Base-by-base conservation (phyloP, 2,888 invertebrate genomes). In the Caenorhabditis panamensis region DNA sequence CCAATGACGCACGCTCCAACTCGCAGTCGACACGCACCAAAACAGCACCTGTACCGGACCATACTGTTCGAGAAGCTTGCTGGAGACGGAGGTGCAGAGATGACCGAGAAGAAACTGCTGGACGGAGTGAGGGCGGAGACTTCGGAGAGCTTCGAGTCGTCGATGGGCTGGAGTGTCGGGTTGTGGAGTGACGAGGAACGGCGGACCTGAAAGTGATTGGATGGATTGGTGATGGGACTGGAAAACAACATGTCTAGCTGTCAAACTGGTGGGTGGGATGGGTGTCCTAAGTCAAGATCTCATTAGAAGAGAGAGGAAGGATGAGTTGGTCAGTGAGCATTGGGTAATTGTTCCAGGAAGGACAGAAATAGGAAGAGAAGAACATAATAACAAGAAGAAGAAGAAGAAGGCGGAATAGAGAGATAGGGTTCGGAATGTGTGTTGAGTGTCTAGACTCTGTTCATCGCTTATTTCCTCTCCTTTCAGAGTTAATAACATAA, bases 11-110 rank as follows among this genome's bases (percentile, higher is more conserved):
- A 85, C 16, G 84, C 80, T 18, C 86, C 87, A 13, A 86, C 81
- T 20, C 87, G 79, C 9, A 88, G 80, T 28, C 86, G 84, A 41
- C 84, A 87, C 11, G 86, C 26, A 5, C 87, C 88, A 49, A 84
- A 88, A 79, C 87, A 88, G 62, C 86, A 88, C n/a, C 88, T 86
- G 72, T 88, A 88, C 28, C 80, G 49, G 28, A 71, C 66, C 80
- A 80, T 80, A 20, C n/a, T 44, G 16, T 24, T 13, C 1, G 69
- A 22, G 22, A 71, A 62, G n/a, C 61, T 59, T 9, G 49, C 18
- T 11, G 20, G 36, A 2, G 71, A 47, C 0, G 66, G 28, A 8
- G 47, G 41, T 28, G 56, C 56, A 2, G 75, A 75, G 37, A 71
- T 20, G 20, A 76, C 67, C 0, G 80, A 80, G 49, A 76, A 76